Percentiles rank a stretch among this genome's conserved stretches.
Conservation (phyloP, 2,888 invertebrate species). For the Drosophila percnosoma region DNA sequence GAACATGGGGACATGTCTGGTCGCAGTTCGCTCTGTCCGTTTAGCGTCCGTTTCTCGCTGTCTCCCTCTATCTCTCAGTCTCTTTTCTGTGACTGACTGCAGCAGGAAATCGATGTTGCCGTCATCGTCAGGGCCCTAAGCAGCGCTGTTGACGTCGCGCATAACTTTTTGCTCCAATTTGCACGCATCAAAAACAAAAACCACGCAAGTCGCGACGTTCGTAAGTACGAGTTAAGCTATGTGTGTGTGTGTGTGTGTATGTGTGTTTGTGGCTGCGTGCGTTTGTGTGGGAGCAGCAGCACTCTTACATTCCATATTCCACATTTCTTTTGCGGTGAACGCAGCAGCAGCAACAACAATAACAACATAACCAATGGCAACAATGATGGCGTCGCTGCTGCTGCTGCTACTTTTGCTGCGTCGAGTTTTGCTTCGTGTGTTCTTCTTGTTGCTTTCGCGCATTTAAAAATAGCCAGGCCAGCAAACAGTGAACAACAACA, state of each 20-base stretch:
- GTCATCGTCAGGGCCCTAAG: constrained; percentile 13
- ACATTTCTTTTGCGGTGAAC: constrained; percentile 59
- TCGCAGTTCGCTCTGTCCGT: constrained; percentile 5
- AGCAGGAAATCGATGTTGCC: constrained; percentile 69
- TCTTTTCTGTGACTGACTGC: constrained; percentile 28
- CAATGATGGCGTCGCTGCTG: constrained; percentile 62
- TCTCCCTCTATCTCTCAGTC: neutral
- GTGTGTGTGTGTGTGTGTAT: constrained; percentile 1
- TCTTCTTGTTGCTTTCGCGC: constrained; percentile 67
- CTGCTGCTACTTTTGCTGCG: constrained; percentile 52
- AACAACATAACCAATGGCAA: constrained; percentile 54
- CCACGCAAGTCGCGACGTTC: constrained; percentile 32
- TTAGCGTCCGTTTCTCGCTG: constrained; percentile 1
- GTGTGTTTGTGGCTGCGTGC: constrained; percentile 2
- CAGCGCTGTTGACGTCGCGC: constrained; percentile 36
- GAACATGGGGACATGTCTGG: constrained; percentile 40
- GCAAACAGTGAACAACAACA: constrained; percentile 53
- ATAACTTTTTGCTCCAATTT: constrained; percentile 70
- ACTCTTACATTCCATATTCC: constrained; percentile 72
- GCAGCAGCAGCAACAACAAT: constrained; percentile 51
- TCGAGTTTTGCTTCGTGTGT: constrained; percentile 56
- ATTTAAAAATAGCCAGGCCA: constrained; percentile 75
- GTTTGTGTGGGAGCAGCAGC: constrained; percentile 52
- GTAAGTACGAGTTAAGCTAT: constrained; percentile 21
- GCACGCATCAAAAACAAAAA: constrained; percentile 54